Evolutionary conservation across 2,113 vertebrate species (phyloP).

Genomic region (Rhabdomys dilectus): DNA sequence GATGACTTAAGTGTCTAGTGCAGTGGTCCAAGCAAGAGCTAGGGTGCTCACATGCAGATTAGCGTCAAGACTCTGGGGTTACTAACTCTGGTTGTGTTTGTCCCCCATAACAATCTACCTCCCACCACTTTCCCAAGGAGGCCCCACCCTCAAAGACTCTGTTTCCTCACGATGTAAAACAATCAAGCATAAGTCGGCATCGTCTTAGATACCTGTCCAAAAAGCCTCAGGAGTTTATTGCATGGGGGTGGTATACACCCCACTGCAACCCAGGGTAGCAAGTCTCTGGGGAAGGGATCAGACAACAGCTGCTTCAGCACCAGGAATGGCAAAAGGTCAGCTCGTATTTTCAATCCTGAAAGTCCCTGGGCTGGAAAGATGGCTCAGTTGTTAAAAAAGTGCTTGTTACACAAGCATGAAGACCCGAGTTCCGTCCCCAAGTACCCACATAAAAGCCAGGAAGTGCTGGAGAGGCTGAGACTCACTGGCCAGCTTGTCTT

Average conservation of each 20-base stretch:
- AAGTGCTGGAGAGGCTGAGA: neutral
- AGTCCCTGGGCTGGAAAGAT: neutral
- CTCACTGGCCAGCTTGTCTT: too few relatives aligned
- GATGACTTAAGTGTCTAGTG: neutral
- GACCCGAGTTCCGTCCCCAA: neutral
- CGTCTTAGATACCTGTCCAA: neutral
- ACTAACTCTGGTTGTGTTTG: neutral
- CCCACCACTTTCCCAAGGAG: neutral
- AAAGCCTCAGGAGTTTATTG: rapidly evolving
- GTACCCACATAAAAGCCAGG: neutral
- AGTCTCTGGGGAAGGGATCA: neutral
- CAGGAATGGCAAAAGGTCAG: neutral
- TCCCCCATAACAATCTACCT: neutral
- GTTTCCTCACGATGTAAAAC: neutral
- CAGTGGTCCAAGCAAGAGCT: neutral
- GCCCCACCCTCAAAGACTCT: neutral
- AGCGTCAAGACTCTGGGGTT: neutral
- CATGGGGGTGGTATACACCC: rapidly evolving
- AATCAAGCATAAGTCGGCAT: neutral
- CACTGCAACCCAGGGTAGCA: neutral
- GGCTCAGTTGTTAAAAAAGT: neutral
- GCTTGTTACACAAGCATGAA: too few relatives aligned
- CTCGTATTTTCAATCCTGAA: neutral
- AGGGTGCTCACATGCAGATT: rapidly evolving
- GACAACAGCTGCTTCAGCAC: neutral